phyloP scores from a whole-genome alignment of 1,140 invertebrate species.

The Pseudomyrmex cubaensis region DNA sequence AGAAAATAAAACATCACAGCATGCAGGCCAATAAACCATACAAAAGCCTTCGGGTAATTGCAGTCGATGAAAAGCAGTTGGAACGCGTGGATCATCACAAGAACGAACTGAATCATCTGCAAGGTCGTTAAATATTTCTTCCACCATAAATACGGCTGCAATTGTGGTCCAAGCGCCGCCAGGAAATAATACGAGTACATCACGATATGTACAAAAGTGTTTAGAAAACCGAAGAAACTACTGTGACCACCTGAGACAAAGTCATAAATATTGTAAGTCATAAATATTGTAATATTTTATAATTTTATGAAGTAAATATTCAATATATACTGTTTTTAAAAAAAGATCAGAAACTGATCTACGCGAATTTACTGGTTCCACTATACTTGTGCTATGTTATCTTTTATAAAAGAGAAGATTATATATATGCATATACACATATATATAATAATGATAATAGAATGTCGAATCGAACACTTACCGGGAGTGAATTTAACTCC shows the following conservation, averaged over 20 bases:
- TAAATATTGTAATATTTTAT: not conserved
- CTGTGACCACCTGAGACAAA: constrained; percentile 88
- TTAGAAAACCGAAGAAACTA: constrained; percentile 93
- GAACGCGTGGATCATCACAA: constrained; percentile 92
- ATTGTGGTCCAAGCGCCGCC: constrained; percentile 92
- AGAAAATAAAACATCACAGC: constrained; percentile 92
- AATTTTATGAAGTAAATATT: not conserved
- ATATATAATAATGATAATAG: not conserved
- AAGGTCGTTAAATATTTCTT: constrained; percentile 95
- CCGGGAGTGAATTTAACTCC: constrained; percentile 96
- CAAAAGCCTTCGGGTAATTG: constrained; percentile 92
- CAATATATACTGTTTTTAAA: too few relatives aligned
- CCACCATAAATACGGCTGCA: constrained; percentile 97
- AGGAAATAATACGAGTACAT: constrained; percentile 97
- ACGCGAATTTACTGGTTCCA: too few relatives aligned
- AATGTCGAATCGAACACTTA: constrained; percentile 76
- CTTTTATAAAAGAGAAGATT: too few relatives aligned
- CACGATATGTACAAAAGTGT: constrained; percentile 95
- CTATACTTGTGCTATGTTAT: too few relatives aligned
- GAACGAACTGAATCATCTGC: constrained; percentile 94
- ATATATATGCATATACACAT: too few relatives aligned
- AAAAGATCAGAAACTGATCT: too few relatives aligned
- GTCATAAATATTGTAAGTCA: not conserved
- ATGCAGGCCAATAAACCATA: constrained; percentile 90
- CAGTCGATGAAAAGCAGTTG: constrained; percentile 95